Evolutionary conservation across 1,140 invertebrate species (phyloP).

Genomic region (Pinna nobilis): DNA sequence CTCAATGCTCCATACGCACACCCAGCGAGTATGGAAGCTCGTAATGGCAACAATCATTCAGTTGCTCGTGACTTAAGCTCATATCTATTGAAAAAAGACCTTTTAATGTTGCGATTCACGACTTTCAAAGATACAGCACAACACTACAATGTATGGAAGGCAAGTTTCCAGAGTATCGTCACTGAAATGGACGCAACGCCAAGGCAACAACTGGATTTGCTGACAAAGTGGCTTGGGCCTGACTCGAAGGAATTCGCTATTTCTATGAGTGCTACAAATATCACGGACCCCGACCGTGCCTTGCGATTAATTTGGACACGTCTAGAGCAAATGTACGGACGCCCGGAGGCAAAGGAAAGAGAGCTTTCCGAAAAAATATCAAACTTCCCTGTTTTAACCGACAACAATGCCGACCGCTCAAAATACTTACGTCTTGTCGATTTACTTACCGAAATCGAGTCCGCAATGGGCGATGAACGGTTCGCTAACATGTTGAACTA

Average conservation of each 20-base stretch:
- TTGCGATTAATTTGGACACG: constrained; percentile 29
- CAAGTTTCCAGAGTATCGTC: constrained; percentile 2
- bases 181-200: constrained; percentile 11
- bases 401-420: constrained; percentile 14
- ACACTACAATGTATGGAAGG: constrained; percentile 21
- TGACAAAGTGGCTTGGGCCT: constrained; percentile 24
- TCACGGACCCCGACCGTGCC: background rate
- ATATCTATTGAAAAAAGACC: constrained; percentile 31
- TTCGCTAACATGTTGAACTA: constrained; percentile 24
- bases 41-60: background rate
- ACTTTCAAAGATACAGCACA: constrained; percentile 33
- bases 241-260: constrained; percentile 15
- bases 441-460: constrained; percentile 34
- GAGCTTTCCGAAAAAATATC: constrained; percentile 31
- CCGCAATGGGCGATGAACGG: constrained; percentile 12
- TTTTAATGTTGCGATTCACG: constrained; percentile 16
- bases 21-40: no score
- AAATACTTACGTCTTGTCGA: constrained; percentile 34
- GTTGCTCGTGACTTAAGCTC: constrained; percentile 26
- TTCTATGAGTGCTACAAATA: constrained; percentile 18
- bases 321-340: constrained; percentile 36
- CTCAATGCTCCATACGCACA: background rate
- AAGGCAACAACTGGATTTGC: constrained; percentile 31
- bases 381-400: constrained; percentile 22
- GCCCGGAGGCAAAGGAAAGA: constrained; percentile 20